Percentiles rank a stretch among this genome's conserved stretches.
Evolutionary conservation across 1,140 invertebrate genomes (phyloP).

Genomic region (Drosophila pseudoobscura): DNA sequence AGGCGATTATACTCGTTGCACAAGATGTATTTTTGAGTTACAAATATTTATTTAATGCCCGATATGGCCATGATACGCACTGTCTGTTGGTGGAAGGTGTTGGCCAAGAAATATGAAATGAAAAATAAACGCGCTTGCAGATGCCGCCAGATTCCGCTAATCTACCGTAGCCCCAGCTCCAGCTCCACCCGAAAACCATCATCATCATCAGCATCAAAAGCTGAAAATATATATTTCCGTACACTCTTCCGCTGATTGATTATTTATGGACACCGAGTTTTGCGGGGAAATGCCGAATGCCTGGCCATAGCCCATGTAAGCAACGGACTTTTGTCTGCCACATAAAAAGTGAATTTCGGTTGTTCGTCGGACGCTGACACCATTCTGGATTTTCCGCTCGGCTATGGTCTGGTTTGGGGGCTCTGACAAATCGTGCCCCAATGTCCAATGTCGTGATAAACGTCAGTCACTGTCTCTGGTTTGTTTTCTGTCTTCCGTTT

Average conservation of each 20-base stretch:
- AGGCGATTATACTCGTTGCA: too few relatives aligned
- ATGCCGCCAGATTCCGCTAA: conserved; percentile 30
- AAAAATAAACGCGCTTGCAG: conserved; percentile 17
- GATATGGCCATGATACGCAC: not conserved
- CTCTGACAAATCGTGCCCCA: conserved; percentile 71
- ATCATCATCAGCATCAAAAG: conserved; percentile 30
- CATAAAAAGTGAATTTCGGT: conserved; percentile 74
- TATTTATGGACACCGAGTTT: conserved; percentile 41
- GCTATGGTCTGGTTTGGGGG: conserved; percentile 3
- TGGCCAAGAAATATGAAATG: conserved; percentile 10
- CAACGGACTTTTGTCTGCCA: conserved; percentile 39
- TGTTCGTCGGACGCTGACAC: conserved; percentile 19
- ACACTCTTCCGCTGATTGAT: conserved; percentile 47
- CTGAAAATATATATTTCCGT: conserved; percentile 36
- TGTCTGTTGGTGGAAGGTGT: conserved; percentile 5
- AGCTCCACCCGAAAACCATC: conserved; percentile 3
- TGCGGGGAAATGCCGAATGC: conserved; percentile 31
- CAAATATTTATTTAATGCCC: too few relatives aligned
- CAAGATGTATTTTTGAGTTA: too few relatives aligned
- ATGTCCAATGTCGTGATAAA: conserved; percentile 67
- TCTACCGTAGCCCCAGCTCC: not conserved
- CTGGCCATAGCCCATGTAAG: conserved; percentile 32
- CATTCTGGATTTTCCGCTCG: too few relatives aligned
- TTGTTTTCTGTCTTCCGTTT: conserved; percentile 16
- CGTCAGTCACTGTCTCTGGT: conserved; percentile 61